A percentile compares a stretch with the other conserved stretches of the same genome.
phyloP scores from a whole-genome alignment of 2,797 vertebrate species.

The Chiloscyllium punctatum region DNA sequence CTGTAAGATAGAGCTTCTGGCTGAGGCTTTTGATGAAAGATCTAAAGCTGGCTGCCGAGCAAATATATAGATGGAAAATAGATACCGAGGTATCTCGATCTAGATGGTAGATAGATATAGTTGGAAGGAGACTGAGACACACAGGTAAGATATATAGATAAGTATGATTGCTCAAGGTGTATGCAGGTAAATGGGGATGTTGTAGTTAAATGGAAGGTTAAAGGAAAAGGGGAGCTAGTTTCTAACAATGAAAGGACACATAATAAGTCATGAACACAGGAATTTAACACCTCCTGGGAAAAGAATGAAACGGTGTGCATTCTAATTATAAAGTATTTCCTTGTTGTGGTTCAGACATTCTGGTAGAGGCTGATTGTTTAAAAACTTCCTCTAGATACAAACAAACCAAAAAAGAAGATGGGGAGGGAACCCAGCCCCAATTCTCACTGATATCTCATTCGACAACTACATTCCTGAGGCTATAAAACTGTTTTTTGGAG shows the following conservation, averaged over 20 bases:
- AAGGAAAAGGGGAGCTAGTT: not conserved
- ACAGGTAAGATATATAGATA: not conserved
- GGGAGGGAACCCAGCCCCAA: not conserved
- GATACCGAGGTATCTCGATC: not conserved
- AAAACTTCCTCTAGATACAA: not conserved
- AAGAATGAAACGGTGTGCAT: not conserved
- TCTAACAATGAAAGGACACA: not conserved
- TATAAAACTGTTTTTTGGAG: too few relatives aligned
- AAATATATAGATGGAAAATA: not conserved
- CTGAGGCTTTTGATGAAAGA: conserved; percentile 8
- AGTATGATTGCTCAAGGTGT: not conserved
- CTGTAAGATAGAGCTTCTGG: not conserved
- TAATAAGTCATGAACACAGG: not conserved
- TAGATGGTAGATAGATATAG: not conserved
- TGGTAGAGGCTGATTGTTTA: not conserved
- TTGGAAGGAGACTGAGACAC: not conserved
- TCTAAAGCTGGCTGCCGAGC: not conserved
- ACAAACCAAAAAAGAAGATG: not conserved
- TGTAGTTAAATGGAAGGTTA: not conserved
- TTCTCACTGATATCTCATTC: not conserved
- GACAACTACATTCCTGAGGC: not conserved
- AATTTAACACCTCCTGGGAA: not conserved
- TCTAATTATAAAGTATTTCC: not conserved
- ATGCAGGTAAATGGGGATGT: not conserved
- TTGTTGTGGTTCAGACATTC: not conserved